These are phyloP conservation scores for Drosophila robusta DNA, from an alignment of 2,888 invertebrate species.

Conservation along the genomic window DNA sequence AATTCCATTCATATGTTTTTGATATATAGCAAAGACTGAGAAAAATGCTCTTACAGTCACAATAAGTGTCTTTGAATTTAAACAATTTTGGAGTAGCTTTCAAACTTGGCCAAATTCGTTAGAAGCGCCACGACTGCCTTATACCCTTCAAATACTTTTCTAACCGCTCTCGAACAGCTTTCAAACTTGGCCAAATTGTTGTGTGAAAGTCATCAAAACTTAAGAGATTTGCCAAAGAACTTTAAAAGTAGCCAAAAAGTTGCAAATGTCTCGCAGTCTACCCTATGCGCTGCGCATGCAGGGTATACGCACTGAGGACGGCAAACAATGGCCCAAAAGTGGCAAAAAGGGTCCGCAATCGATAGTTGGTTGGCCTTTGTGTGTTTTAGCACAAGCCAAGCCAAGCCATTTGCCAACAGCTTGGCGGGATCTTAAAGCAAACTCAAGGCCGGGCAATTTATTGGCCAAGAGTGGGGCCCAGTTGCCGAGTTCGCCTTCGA, in stretches of 20 bases:
- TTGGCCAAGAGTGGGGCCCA: conserved; percentile 55
- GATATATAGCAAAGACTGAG: too few species aligned
- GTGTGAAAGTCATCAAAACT: background rate
- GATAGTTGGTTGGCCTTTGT: conserved; percentile 47
- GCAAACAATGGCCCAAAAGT: conserved; percentile 51
- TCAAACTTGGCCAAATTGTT: background rate
- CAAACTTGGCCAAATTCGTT: background rate
- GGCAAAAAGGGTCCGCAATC: conserved; percentile 60
- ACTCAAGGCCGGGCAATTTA: conserved; percentile 63
- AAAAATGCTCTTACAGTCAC: too few species aligned
- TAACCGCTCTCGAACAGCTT: background rate
- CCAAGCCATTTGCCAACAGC: conserved; percentile 37
- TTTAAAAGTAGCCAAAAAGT: background rate
- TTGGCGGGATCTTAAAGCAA: conserved; percentile 64
- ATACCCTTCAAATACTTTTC: conserved; percentile 15
- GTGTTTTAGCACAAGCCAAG: conserved; percentile 37
- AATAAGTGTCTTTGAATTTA: too few species aligned
- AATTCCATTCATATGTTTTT: too few species aligned
- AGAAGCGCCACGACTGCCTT: background rate
- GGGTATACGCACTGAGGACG: conserved; percentile 36
- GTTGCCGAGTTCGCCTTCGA: conserved; percentile 28
- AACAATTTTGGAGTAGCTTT: background rate
- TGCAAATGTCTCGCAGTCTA: background rate
- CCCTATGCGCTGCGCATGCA: background rate
- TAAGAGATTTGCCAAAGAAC: background rate